These are phyloP conservation scores for Gonocerus acuteangulatus DNA, from an alignment of 2,888 invertebrate genomes.

Conservation along the genomic window DNA sequence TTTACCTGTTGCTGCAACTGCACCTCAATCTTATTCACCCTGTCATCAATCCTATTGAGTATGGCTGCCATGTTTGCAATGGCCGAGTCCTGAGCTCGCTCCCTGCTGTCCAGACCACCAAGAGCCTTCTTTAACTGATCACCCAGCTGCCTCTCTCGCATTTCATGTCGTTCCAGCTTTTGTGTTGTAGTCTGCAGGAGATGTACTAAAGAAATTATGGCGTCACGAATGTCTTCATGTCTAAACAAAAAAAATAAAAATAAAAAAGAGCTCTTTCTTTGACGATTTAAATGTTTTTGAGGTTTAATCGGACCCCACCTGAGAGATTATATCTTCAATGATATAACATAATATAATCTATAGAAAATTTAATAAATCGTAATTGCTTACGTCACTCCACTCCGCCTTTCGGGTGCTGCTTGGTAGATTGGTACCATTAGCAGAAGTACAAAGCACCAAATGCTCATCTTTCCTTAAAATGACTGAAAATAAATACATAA, in stretches of 20 bases:
- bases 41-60: slow-evolving; percentile 30
- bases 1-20: slow-evolving; percentile 22
- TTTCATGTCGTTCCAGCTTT: slow-evolving; percentile 77
- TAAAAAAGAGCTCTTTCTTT: too few species aligned
- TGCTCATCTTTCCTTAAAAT: too few species aligned
- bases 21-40: slow-evolving; percentile 27
- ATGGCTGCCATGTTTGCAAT: slow-evolving; percentile 28
- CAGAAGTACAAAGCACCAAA: too few species aligned
- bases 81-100: slow-evolving; percentile 57
- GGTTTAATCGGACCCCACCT: too few species aligned
- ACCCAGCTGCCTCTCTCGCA: slow-evolving; percentile 67
- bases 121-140: slow-evolving; percentile 71
- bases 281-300: too few species aligned
- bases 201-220: slow-evolving; percentile 69
- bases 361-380: too few species aligned
- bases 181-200: slow-evolving; percentile 71
- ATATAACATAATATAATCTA: too few species aligned
- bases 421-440: too few species aligned
- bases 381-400: slow-evolving; percentile 10
- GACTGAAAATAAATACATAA: too few species aligned
- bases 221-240: slow-evolving; percentile 66
- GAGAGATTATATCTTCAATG: too few species aligned
- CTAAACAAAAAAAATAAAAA: slow-evolving; percentile 43
- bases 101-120: slow-evolving; percentile 61
- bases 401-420: not conserved